Evolutionary conservation across 2,888 invertebrate genomes (phyloP).

Genomic region (Heliconius charithonia): DNA sequence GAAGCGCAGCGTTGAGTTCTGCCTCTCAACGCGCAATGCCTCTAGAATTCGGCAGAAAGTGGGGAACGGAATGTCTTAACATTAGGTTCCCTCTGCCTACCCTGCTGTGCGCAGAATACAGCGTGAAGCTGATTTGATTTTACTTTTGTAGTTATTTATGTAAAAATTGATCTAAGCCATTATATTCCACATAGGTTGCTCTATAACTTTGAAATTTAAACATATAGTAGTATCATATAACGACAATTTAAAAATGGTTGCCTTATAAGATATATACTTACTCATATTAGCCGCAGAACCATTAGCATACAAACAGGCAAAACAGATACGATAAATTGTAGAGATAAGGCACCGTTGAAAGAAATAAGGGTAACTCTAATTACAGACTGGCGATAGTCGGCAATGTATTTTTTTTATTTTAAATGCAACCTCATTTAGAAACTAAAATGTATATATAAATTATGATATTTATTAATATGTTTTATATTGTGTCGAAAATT

Average conservation of each 20-base stretch:
- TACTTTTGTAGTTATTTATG: too few species aligned
- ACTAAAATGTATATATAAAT: conserved; percentile 28
- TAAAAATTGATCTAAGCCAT: too few species aligned
- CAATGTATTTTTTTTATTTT: conserved; percentile 47
- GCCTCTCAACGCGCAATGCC: too few species aligned
- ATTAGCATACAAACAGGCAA: conserved; percentile 77
- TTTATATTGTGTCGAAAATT: not conserved
- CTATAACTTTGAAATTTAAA: too few species aligned
- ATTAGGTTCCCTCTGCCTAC: too few species aligned
- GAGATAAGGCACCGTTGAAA: conserved; percentile 72
- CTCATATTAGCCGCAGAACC: conserved; percentile 45
- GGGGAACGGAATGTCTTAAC: too few species aligned
- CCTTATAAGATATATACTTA: conserved; percentile 1
- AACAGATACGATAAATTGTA: conserved; percentile 76
- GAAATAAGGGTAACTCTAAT: conserved; percentile 68
- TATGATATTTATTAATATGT: not conserved
- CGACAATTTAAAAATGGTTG: not conserved
- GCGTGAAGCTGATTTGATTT: too few species aligned
- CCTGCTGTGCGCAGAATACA: too few species aligned
- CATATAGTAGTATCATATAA: too few species aligned
- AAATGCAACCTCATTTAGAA: conserved; percentile 48
- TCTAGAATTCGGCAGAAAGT: too few species aligned
- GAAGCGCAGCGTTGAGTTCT: too few species aligned
- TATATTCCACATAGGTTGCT: too few species aligned
- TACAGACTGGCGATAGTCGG: conserved; percentile 57